Percentiles rank a stretch among this genome's conserved stretches.
phyloP scores from a whole-genome alignment of 2,113 vertebrate genomes.

The Anhinga anhinga region DNA sequence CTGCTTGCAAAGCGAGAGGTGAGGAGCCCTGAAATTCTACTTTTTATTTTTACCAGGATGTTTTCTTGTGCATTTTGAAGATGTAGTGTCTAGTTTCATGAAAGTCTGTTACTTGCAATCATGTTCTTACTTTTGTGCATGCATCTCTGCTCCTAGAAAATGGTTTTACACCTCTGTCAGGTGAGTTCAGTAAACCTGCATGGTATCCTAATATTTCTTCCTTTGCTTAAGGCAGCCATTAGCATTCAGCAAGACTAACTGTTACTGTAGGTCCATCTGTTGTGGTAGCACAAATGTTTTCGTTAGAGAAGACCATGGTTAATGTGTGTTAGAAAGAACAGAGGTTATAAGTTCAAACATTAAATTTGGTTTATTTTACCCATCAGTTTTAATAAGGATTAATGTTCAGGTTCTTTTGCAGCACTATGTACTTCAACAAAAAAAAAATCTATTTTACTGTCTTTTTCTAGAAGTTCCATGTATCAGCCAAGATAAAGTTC shows the following conservation, averaged over 20 bases:
- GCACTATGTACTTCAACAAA: background rate
- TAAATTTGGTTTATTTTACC: background rate
- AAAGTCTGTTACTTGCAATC: constrained; percentile 85
- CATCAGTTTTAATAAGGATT: background rate
- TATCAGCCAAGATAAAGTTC: background rate
- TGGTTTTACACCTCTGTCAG: constrained; percentile 97
- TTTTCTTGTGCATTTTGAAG: constrained; percentile 50
- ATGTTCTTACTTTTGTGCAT: constrained; percentile 94
- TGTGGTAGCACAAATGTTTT: constrained; percentile 4
- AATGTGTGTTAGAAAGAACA: background rate
- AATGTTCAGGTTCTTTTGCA: background rate
- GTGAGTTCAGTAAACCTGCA: constrained; percentile 91
- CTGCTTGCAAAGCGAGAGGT: constrained; percentile 98
- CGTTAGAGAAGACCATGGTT: background rate
- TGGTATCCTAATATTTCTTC: constrained; percentile 62
- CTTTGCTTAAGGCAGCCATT: constrained; percentile 63
- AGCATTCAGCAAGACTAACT: constrained; percentile 64
- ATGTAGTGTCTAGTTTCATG: constrained; percentile 62
- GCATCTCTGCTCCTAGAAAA: constrained; percentile 96
- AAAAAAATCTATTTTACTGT: background rate
- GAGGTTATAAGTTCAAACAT: background rate
- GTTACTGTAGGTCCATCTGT: constrained; percentile 75
- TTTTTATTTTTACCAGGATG: background rate
- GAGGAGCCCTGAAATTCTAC: constrained; percentile 36
- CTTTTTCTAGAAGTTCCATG: background rate